Percentiles rank a stretch among this genome's conserved stretches.
phyloP scores from a whole-genome alignment of 2,113 vertebrate species.

The Tor tambroides region DNA sequence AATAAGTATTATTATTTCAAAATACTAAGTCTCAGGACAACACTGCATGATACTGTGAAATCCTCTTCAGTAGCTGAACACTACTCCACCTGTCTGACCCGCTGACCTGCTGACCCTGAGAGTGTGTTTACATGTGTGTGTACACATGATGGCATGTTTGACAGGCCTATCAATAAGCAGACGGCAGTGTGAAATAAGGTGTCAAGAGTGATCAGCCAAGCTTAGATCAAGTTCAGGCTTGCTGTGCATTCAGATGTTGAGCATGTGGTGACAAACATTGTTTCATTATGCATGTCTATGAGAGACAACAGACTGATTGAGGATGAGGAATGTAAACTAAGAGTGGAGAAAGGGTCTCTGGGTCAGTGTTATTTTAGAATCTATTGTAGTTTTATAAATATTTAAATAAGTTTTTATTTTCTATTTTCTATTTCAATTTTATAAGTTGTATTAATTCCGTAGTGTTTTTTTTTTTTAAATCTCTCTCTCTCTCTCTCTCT shows the following conservation, averaged over 20 bases:
- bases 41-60: not conserved
- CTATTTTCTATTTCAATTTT: too few species aligned
- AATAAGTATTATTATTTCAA: not conserved
- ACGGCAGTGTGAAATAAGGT: conserved; percentile 27
- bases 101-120: conserved; percentile 18
- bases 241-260: conserved; percentile 46
- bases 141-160: not conserved
- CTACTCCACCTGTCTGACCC: conserved; percentile 25
- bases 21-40: not conserved
- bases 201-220: conserved; percentile 39
- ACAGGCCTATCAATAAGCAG: conserved; percentile 36
- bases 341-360: not conserved
- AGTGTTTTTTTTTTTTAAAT: not conserved
- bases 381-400: not conserved
- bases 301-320: not conserved
- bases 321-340: not conserved
- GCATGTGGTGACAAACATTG: conserved; percentile 13
- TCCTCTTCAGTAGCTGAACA: not conserved
- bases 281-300: conserved; percentile 33
- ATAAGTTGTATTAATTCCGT: too few species aligned
- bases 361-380: not conserved
- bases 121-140: not conserved
- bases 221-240: conserved; percentile 44
- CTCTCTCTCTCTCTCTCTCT: too few species aligned
- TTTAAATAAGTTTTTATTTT: not conserved